A percentile compares a stretch with the other conserved stretches of the same genome.
Evolutionary conservation across 35 echinoderm and acorn worm genomes (phyloP).

Genomic region (Eucidaris tribuloides): DNA sequence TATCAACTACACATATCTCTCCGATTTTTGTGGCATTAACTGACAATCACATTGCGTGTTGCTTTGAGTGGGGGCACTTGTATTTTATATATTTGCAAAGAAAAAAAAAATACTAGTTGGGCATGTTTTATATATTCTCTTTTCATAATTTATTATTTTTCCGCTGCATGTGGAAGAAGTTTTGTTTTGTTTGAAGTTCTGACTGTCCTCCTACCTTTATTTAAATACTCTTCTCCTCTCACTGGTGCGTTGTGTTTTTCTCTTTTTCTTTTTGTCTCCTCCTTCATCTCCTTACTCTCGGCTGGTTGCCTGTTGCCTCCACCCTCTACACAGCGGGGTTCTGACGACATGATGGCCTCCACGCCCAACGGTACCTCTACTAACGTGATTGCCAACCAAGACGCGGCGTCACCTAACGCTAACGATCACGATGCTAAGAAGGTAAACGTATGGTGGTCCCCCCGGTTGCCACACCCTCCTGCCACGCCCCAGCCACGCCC

Average conservation of each 20-base stretch:
- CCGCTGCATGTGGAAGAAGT: slow-evolving; percentile 21
- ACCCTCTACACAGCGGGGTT: slow-evolving; percentile 1
- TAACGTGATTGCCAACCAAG: slow-evolving; percentile 14
- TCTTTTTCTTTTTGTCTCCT: slow-evolving; percentile 24
- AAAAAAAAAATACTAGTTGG: slow-evolving; percentile 23
- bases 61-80: slow-evolving; percentile 29
- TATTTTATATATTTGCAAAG: slow-evolving; percentile 17
- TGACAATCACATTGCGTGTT: slow-evolving; percentile 35
- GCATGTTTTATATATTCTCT: slow-evolving; percentile 30
- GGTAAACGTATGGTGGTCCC: neutral
- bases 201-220: slow-evolving; percentile 8
- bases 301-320: slow-evolving; percentile 30
- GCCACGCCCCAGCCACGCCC: neutral
- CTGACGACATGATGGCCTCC: slow-evolving; percentile 13
- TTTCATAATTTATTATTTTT: neutral
- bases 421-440: slow-evolving; percentile 27
- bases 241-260: slow-evolving; percentile 40
- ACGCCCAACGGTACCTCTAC: slow-evolving; percentile 22
- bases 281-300: slow-evolving; percentile 4
- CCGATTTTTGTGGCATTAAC: slow-evolving; percentile 29
- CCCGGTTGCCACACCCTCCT: neutral
- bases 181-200: slow-evolving; percentile 18
- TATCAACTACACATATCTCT: no score
- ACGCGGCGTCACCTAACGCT: slow-evolving; percentile 14
- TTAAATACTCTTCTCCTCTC: slow-evolving; percentile 23